These are phyloP conservation scores for Drosophila testacea DNA, from an alignment of 2,888 invertebrate species.

Conservation along the genomic window DNA sequence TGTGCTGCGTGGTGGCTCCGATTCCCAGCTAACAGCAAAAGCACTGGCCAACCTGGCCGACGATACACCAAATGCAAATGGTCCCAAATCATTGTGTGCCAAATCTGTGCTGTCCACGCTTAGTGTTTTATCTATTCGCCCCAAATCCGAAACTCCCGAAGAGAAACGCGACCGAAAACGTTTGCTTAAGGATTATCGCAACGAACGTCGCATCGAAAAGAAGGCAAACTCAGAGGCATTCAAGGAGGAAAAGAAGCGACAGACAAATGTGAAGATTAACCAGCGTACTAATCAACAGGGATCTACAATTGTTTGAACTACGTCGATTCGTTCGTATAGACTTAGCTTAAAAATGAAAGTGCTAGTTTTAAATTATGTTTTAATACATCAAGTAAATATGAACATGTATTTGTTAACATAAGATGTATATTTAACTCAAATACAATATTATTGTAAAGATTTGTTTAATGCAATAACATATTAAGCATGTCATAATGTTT, in stretches of 20 bases:
- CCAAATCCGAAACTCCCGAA: slow-evolving; percentile 91
- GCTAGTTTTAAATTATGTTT: slow-evolving; percentile 33
- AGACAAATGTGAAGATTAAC: slow-evolving; percentile 91
- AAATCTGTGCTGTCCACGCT: slow-evolving; percentile 89
- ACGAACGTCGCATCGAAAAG: slow-evolving; percentile 92
- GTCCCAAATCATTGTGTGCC: slow-evolving; percentile 87
- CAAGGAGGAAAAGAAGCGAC: slow-evolving; percentile 93
- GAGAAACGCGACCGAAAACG: slow-evolving; percentile 92
- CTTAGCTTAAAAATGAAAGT: slow-evolving; percentile 28
- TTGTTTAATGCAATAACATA: too few relatives aligned
- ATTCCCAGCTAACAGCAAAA: slow-evolving; percentile 89
- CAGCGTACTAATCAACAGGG: slow-evolving; percentile 91
- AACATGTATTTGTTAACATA: slow-evolving; percentile 20
- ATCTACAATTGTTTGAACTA: slow-evolving; percentile 86
- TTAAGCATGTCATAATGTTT: too few relatives aligned
- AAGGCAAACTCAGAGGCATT: slow-evolving; percentile 93
- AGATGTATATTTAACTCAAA: slow-evolving; percentile 28
- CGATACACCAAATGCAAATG: slow-evolving; percentile 75
- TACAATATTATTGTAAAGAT: slow-evolving; percentile 1
- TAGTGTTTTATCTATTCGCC: slow-evolving; percentile 89
- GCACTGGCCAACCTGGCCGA: slow-evolving; percentile 89
- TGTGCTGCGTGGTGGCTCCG: slow-evolving; percentile 87
- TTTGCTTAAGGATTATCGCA: slow-evolving; percentile 91
- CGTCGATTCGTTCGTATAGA: slow-evolving; percentile 17
- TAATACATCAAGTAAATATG: slow-evolving; percentile 4